Base-by-base conservation (phyloP, 2,797 vertebrate species). In the Propithecus deckenii region DNA sequence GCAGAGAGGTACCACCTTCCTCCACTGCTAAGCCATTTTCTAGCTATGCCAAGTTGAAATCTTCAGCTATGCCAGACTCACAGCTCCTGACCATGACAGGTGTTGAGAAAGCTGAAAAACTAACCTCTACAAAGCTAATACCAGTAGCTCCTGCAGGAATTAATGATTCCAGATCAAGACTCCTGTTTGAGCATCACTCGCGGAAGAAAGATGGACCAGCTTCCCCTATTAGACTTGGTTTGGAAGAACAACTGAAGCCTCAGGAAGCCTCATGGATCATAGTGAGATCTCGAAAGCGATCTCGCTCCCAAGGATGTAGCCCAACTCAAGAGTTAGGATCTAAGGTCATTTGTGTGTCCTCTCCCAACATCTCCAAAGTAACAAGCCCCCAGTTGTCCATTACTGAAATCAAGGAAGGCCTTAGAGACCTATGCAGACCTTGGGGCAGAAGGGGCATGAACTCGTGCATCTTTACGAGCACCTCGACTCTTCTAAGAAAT, bases 11-110 rank as follows among this genome's bases (percentile, higher is more conserved):
- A 96, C 85, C 41, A 81, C 15, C 95, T 4, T 98, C 89, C 95
- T 98, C 46, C 96, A 89, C 22, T 55, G 89, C 65, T 95, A 98
- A 91, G 97, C 98, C 89, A 97, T 99, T 15, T 99, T 98, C 89
- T 99, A 98, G 93, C 98, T 98, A 43, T 98, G 97, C 89, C 97
- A 98, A 90, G 57, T 87, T 83, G 59, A 72, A 94, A 72, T 80
- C 78, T 28, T 97, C 69, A 57, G 38, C 89, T 98, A 97, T 75
- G 86, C 96, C 98, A 98, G 88, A 95, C 65, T 63, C 96, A 65
- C 83, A 97, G 43, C 65, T 97, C 71, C 83, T 96, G 35, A 76
- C 72, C 17, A 79, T 89, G 92, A 65, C 88, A 96, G 67, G 50
- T 91, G 46, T 84, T 94, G 71, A 61, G 94, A 96, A 94, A 97